These are phyloP conservation scores for Emydoidea blandingii DNA, from an alignment of 2,797 vertebrate genomes.

Conservation along the genomic window DNA sequence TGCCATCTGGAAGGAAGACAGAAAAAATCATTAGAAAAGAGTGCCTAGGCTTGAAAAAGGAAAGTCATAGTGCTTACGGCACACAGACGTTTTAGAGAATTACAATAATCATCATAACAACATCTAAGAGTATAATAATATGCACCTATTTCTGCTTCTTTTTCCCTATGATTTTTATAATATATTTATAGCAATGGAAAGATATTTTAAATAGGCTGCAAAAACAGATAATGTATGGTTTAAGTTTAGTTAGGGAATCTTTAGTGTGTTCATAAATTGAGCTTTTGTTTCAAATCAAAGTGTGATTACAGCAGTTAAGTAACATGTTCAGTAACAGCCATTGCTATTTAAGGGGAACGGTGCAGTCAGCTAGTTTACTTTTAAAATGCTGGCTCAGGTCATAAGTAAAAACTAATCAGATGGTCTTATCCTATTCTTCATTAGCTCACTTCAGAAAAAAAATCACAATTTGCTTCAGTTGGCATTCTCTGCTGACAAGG, in stretches of 20 bases:
- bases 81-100: neutral
- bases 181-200: neutral
- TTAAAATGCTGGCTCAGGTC: neutral
- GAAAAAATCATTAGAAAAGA: neutral
- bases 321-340: neutral
- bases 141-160: neutral
- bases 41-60: neutral
- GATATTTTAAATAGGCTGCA: neutral
- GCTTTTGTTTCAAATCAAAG: constrained; percentile 8
- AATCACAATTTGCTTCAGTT: neutral
- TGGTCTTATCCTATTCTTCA: neutral
- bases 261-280: neutral
- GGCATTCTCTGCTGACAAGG: neutral
- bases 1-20: constrained; percentile 11
- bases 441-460: neutral
- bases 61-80: neutral
- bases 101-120: neutral
- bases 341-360: neutral
- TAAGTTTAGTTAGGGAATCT: constrained; percentile 34
- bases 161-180: neutral
- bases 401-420: neutral
- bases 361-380: neutral
- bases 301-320: neutral
- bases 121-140: neutral
- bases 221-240: neutral